Evolutionary conservation across 2,888 invertebrate genomes (phyloP).

Genomic region (Dioctria rufipes): DNA sequence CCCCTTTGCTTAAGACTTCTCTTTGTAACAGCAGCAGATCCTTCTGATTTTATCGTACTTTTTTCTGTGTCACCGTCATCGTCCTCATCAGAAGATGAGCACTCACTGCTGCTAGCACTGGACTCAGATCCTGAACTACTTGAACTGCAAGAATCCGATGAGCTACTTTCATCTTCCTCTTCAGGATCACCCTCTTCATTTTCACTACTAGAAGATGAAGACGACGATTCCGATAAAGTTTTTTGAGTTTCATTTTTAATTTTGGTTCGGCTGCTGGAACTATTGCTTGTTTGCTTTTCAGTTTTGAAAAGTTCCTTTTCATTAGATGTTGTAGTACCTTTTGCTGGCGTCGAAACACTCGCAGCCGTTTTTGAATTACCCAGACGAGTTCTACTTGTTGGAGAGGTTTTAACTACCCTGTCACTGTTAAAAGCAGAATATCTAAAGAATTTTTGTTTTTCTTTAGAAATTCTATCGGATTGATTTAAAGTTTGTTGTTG

Average conservation of each 20-base stretch:
- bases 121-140: slow-evolving; percentile 69
- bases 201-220: slow-evolving; percentile 69
- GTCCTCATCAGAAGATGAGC: slow-evolving; percentile 67
- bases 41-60: slow-evolving; percentile 58
- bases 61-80: slow-evolving; percentile 64
- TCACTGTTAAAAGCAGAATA: slow-evolving; percentile 83
- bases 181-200: slow-evolving; percentile 68
- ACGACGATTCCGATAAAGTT: slow-evolving; percentile 67
- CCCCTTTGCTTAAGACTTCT: slow-evolving; percentile 13
- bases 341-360: slow-evolving; percentile 13
- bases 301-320: slow-evolving; percentile 2
- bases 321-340: neutral
- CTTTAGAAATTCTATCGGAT: slow-evolving; percentile 85
- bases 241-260: slow-evolving; percentile 25
- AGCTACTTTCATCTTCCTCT: slow-evolving; percentile 66
- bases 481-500: slow-evolving; percentile 70
- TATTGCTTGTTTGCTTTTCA: slow-evolving; percentile 2
- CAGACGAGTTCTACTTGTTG: slow-evolving; percentile 48
- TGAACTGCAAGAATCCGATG: slow-evolving; percentile 67
- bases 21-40: slow-evolving; percentile 10
- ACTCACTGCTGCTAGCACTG: slow-evolving; percentile 65
- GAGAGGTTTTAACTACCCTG: slow-evolving; percentile 61
- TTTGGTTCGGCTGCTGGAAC: slow-evolving; percentile 15
- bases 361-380: slow-evolving; percentile 1
- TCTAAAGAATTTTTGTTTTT: slow-evolving; percentile 90